Base-by-base conservation (phyloP, 2,113 vertebrate species). In the Microtus oregoni region DNA sequence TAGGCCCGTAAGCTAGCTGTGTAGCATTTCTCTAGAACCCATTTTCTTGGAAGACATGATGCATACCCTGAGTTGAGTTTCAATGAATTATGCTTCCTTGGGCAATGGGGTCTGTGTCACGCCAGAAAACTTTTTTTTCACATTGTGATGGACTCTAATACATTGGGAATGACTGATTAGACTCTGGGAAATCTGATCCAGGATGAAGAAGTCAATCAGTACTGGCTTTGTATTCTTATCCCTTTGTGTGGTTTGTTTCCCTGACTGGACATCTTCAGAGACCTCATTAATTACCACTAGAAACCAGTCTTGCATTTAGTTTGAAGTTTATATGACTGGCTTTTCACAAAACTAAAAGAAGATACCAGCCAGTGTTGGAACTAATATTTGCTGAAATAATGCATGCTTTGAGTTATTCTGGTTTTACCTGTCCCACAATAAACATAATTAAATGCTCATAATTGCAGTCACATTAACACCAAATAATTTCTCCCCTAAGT, bases 301-400 rank as follows among this genome's bases (percentile, higher is more conserved):
- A 22, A 91, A 89, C 55, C 73, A 86, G 32, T 38, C 13, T 85
- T 91, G 13, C 30, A 28, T 81, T 83, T 75, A 68, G 17, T 67
- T 89, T 89, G 52, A 86, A 75, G 86, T 89, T 82, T 52, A 19
- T 75, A 65, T 47, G 41, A 50, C 30, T 90, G 13, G 44, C 65
- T 87, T 68, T 95, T 94, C 65, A 38, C 30, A 3, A 50, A 35
- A 77, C 50, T 91, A 91, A 94, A 78, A 75, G 44, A 94, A 94
- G 70, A 73, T 78, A 19, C 30, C 73, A 91, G 20, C 4, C 32
- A 22, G 15, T 55, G 3, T 55, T 93, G 24, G 92, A 89, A 73
- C 35, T 90, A 35, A 7, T 38, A 73, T 78, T 30, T 79, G 44
- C 50, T 63, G 41, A 86, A 82, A 26, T 83, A 28, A 30, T 68